Evolutionary conservation across 2,113 vertebrate genomes (phyloP).

Genomic region (Cavia porcellus): DNA sequence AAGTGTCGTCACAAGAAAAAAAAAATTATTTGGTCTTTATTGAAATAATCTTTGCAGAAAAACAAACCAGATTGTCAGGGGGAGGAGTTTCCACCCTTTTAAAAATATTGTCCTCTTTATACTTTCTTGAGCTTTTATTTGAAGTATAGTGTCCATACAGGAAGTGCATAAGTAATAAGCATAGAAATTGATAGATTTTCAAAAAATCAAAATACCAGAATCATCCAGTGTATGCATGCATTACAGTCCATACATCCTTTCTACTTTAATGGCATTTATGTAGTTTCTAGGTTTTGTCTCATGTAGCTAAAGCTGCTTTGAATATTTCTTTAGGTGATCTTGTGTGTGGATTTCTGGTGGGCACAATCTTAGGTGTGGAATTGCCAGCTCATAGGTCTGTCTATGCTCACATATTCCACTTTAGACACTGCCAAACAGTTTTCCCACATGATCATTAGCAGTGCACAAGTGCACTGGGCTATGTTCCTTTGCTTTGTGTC

Average conservation of each 20-base stretch:
- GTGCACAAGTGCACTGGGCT: neutral
- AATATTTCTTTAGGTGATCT: neutral
- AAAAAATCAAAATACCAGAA: neutral
- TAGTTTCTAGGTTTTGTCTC: neutral
- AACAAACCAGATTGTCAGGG: neutral
- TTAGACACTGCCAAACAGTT: conserved; percentile 16
- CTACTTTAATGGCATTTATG: neutral
- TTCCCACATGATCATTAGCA: neutral
- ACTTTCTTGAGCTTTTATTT: conserved; percentile 15
- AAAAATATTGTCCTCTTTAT: neutral
- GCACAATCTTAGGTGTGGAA: neutral
- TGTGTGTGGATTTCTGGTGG: neutral
- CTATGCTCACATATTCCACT: neutral
- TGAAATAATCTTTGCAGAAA: neutral
- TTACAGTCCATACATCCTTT: conserved; percentile 8
- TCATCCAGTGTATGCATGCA: neutral
- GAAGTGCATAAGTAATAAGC: neutral
- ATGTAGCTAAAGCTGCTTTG: neutral
- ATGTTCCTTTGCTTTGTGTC: neutral
- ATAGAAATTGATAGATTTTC: neutral
- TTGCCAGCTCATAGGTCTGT: neutral
- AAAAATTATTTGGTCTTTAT: neutral
- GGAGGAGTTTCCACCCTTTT: neutral
- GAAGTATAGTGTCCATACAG: neutral
- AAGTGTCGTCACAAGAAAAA: neutral